Percentiles rank a stretch among this genome's conserved stretches.
Evolutionary conservation across 2,888 invertebrate species (phyloP).

Genomic region (Prosapia bicincta): DNA sequence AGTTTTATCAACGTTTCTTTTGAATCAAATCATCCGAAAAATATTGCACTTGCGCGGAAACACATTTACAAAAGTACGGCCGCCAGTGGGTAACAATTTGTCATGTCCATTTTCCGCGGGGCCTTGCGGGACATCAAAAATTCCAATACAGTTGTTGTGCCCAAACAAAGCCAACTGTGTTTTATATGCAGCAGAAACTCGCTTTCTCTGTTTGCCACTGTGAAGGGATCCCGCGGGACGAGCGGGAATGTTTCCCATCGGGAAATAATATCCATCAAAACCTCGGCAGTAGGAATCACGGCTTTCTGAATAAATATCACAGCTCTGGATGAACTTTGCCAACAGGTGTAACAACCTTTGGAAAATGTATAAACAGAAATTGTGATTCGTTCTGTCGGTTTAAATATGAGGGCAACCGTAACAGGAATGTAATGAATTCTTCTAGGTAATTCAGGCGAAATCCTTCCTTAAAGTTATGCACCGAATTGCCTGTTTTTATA

Average conservation of each 20-base stretch:
- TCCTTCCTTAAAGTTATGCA: no score
- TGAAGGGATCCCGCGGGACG: neutral
- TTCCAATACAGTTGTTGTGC: neutral
- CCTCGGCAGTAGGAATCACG: neutral
- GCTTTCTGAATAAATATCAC: neutral
- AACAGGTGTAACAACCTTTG: neutral
- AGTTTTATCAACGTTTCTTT: no score
- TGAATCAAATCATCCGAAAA: no score
- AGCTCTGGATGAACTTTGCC: neutral
- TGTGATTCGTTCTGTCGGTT: no score
- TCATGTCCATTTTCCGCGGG: neutral
- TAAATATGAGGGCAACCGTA: no score
- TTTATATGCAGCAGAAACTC: neutral
- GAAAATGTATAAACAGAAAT: neutral
- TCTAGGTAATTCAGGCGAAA: no score
- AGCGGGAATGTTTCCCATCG: neutral
- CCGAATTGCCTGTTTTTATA: no score
- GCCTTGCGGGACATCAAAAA: neutral
- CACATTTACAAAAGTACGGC: no score
- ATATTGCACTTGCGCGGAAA: no score
- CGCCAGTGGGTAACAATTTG: neutral
- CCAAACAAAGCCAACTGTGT: neutral
- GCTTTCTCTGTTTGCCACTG: neutral
- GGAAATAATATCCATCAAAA: slow-evolving; percentile 2
- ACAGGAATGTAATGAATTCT: no score